Percentiles rank a stretch among this genome's conserved stretches.
These are phyloP conservation scores for Eumeta japonica DNA, from an alignment of 1,140 invertebrate species.

Conservation along the genomic window DNA sequence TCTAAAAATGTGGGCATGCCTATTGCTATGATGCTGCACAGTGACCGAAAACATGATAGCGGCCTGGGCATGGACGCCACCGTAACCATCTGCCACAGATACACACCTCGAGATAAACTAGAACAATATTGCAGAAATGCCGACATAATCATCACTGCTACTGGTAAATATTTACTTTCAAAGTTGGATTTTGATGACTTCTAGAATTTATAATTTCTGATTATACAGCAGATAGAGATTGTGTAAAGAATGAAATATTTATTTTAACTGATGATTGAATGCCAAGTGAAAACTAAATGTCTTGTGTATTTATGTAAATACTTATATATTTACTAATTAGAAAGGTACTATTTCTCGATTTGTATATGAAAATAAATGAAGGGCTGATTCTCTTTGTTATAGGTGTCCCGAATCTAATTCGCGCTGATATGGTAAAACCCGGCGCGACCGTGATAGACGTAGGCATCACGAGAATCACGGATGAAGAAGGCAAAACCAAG, in stretches of 20 bases:
- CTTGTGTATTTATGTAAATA: too few relatives aligned
- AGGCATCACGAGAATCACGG: slow-evolving; percentile 74
- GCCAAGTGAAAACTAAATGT: too few relatives aligned
- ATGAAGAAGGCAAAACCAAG: slow-evolving; percentile 65
- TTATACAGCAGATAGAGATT: too few relatives aligned
- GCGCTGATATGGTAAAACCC: slow-evolving; percentile 82
- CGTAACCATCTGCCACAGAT: slow-evolving; percentile 83
- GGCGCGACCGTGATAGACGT: slow-evolving; percentile 88
- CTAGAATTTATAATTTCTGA: too few relatives aligned
- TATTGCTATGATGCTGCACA: slow-evolving; percentile 76
- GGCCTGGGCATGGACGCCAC: slow-evolving; percentile 74
- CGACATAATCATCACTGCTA: slow-evolving; percentile 81
- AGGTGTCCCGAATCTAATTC: slow-evolving; percentile 79
- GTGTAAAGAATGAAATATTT: too few relatives aligned
- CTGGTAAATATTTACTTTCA: slow-evolving; percentile 60
- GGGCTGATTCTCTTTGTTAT: too few relatives aligned
- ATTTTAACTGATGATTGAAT: too few relatives aligned
- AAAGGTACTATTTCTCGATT: too few relatives aligned
- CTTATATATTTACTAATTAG: too few relatives aligned
- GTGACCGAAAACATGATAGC: slow-evolving; percentile 68
- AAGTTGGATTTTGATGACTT: too few relatives aligned
- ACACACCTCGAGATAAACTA: slow-evolving; percentile 78
- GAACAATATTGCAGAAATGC: slow-evolving; percentile 67
- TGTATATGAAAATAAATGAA: too few relatives aligned
- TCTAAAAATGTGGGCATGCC: slow-evolving; percentile 90